Evolutionary conservation across 2,797 vertebrate species (phyloP).

Genomic region (Hephaestus fuliginosus): DNA sequence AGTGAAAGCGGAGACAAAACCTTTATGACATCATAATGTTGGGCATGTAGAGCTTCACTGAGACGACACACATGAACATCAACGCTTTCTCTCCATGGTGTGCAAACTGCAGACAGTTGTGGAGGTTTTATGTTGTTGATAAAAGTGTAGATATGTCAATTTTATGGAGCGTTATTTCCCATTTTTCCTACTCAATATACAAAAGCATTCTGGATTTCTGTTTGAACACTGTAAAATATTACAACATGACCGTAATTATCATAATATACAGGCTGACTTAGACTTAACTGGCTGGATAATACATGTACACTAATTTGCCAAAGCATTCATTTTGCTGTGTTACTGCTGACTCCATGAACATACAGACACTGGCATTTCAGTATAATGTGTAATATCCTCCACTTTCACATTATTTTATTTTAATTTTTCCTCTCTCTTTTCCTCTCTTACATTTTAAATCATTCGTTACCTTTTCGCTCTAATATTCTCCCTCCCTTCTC

Average conservation of each 20-base stretch:
- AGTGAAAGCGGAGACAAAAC: not conserved
- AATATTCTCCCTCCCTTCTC: not conserved
- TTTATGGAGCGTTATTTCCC: not conserved
- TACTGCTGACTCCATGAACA: not conserved
- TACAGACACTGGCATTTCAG: not conserved
- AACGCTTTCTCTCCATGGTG: not conserved
- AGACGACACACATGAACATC: not conserved
- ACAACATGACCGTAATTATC: not conserved
- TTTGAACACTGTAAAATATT: not conserved
- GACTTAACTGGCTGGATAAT: not conserved
- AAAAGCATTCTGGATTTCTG: not conserved
- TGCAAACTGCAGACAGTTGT: not conserved
- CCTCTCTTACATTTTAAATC: not conserved
- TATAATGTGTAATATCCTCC: slow-evolving; percentile 6
- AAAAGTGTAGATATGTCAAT: not conserved
- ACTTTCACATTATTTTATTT: not conserved
- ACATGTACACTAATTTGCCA: slow-evolving; percentile 7
- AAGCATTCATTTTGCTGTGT: slow-evolving; percentile 17
- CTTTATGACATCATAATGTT: not conserved
- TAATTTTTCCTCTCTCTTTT: not conserved
- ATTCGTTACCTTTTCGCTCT: not conserved
- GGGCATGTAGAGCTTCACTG: not conserved
- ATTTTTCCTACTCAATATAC: not conserved
- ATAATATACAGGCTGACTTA: not conserved
- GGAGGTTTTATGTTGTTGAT: not conserved